Percentiles rank a stretch among this genome's conserved stretches.
These are phyloP conservation scores for Epicampocera succincta DNA, from an alignment of 2,888 invertebrate genomes.

Conservation along the genomic window DNA sequence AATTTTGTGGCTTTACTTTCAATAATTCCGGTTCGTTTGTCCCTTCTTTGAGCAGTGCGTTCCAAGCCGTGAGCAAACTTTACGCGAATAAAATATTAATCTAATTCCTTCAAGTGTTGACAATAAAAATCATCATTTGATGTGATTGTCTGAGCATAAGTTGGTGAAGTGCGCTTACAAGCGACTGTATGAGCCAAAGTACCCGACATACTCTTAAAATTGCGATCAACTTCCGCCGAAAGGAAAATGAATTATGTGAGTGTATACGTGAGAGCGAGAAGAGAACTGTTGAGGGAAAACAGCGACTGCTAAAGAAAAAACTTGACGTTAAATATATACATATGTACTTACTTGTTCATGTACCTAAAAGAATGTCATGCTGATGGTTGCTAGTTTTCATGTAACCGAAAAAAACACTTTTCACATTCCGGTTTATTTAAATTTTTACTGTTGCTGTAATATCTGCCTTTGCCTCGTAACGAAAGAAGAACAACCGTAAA, in stretches of 20 bases:
- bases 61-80: conserved; percentile 19
- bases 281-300: conserved; percentile 5
- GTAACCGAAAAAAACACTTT: conserved; percentile 4
- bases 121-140: conserved; percentile 62
- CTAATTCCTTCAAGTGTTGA: conserved; percentile 57
- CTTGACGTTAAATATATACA: background rate
- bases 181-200: conserved; percentile 2
- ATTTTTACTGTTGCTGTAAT: conserved; percentile 27
- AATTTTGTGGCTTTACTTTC: too few species aligned
- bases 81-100: conserved; percentile 23
- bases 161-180: conserved; percentile 34
- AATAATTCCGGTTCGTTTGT: too few species aligned
- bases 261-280: conserved; percentile 23
- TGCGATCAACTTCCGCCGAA: conserved; percentile 32
- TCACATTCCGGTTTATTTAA: conserved; percentile 6
- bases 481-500: conserved; percentile 45
- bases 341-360: background rate
- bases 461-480: conserved; percentile 1
- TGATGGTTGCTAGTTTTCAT: background rate
- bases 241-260: conserved; percentile 4
- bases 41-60: conserved; percentile 25
- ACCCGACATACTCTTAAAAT: background rate
- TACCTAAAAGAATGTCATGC: background rate
- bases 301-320: conserved; percentile 1
- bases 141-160: conserved; percentile 48